Evolutionary conservation across 1,140 invertebrate species (phyloP), one percentile per base, ranked within the genome.

Genomic region (Drosophila athabasca): DNA sequence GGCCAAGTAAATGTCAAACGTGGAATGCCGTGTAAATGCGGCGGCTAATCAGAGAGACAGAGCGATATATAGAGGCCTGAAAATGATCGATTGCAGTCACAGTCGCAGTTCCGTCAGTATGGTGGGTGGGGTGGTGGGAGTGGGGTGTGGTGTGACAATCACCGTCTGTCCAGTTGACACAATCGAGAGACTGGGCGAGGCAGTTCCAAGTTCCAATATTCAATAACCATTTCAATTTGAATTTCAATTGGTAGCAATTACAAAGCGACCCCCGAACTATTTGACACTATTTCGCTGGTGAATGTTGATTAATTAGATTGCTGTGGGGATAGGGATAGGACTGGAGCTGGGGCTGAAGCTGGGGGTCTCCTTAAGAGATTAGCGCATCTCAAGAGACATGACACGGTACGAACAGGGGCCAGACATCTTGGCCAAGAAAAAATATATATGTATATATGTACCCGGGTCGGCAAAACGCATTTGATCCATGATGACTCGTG

Each of bases 291-390:
- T 83, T 72, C 41, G 13, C 15, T 31, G 44, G 15, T 88, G 76
- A 79, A 87, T 88, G 76, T 65, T 87, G 83, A 87, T 88, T 87
- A 87, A 87, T 87, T 87, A 83, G 83, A 83, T 88, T 70, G 64
- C 60, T 61, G 44, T 71, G 55, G 54, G 31, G 2, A 35, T 35
- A 8, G 35, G 35, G 1, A 39, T 52, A 7, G 31, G 46, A 9
- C 17, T 24, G 29, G 2, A 2, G 29, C n/a, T n/a, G n/a, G n/a
- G n/a, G n/a, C n/a, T n/a, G n/a, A n/a, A n/a, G 46, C 19, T 15
- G n/a, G 9, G 17, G 35, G n/a, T 44, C 9, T 19, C 19, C 49
- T 22, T n/a, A 29, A 35, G 50, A 88, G 82, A 87, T 88, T 82
- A 76, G 83, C 75, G 83, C 83, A 88, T 87, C 83, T 76, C 67